A percentile compares a stretch with the other conserved stretches of the same genome.
Evolutionary conservation across 2,113 vertebrate species (phyloP).

Genomic region (Oryzias celebensis): DNA sequence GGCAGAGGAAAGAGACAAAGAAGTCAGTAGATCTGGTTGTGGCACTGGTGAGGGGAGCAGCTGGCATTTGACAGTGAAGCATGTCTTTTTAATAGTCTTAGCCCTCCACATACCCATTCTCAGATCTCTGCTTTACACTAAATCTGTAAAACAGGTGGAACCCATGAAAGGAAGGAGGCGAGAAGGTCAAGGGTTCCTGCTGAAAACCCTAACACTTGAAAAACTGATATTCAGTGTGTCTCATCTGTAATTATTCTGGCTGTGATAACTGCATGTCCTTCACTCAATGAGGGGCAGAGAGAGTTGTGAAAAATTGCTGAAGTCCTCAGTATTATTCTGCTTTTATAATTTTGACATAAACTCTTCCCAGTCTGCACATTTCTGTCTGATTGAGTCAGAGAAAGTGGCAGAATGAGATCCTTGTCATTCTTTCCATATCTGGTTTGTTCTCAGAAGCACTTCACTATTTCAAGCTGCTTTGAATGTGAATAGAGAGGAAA

Average conservation of each 20-base stretch:
- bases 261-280: conserved; percentile 10
- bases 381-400: conserved; percentile 56
- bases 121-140: conserved; percentile 52
- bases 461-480: conserved; percentile 66
- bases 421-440: conserved; percentile 53
- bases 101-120: conserved; percentile 65
- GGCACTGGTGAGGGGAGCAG: conserved; percentile 47
- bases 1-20: conserved; percentile 53
- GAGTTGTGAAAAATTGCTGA: conserved; percentile 23
- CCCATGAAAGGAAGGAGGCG: conserved; percentile 24
- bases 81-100: conserved; percentile 79
- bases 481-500: conserved; percentile 69
- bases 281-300: conserved; percentile 16
- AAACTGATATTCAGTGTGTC: conserved; percentile 26
- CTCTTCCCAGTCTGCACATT: conserved; percentile 29
- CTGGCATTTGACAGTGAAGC: conserved; percentile 76
- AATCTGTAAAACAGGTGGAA: conserved; percentile 41
- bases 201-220: conserved; percentile 39
- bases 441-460: conserved; percentile 57
- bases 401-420: conserved; percentile 42
- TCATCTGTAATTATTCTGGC: conserved; percentile 38
- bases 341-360: conserved; percentile 55
- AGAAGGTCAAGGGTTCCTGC: conserved; percentile 45
- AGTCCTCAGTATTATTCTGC: conserved; percentile 48
- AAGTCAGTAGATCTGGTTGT: conserved; percentile 29